Base-by-base conservation (phyloP, 1,140 invertebrate genomes). In the Oncopeltus fasciatus region DNA sequence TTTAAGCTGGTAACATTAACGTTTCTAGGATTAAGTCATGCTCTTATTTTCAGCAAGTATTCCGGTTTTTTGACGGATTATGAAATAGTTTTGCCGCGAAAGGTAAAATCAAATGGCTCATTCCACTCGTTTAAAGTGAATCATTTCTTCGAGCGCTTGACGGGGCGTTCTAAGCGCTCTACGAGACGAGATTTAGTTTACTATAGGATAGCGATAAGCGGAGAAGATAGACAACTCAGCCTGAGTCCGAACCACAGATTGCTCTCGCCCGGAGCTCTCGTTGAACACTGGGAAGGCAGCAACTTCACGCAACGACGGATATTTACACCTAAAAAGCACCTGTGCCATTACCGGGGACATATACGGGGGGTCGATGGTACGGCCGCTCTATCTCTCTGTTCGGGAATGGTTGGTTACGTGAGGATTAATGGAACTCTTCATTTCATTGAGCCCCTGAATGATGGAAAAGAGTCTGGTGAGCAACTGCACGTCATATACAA, bases 361-460 rank as follows among this genome's bases (percentile, higher is more conserved):
- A 77, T 91, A 60, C 74, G 80, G 56, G 85, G 83, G 18, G 71
- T 74, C 1, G 69, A 76, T 59, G 88, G 87, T 20, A 78, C 74
- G 56, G 84, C 88, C 29, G 87, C 88, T 33, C 71, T 92, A 24
- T 88, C 87, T 12, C 80, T 86, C 4, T 92, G 89, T 71, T 78
- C 88, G 70, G 88, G 89, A 70, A 73, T 92, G 80, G 89, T 91
- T 76, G 87, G 56, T 57, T 12, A 27, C 8, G 26, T 56, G 12
- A 56, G 14, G 14, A 56, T 4, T 26, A 49, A 63, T 31, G 26
- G n/a, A 18, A 56, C 29, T 20, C 46, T 49, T 18, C 79, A 75
- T 66, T 78, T 74, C 64, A 74, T 80, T 51, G 78, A 80, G 65
- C 77, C 78, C 16, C 53, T 76, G 31, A 64, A 70, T 27, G 66